These are phyloP conservation scores for Tipula lateralis DNA, from an alignment of 2,888 invertebrate genomes.

Conservation along the genomic window DNA sequence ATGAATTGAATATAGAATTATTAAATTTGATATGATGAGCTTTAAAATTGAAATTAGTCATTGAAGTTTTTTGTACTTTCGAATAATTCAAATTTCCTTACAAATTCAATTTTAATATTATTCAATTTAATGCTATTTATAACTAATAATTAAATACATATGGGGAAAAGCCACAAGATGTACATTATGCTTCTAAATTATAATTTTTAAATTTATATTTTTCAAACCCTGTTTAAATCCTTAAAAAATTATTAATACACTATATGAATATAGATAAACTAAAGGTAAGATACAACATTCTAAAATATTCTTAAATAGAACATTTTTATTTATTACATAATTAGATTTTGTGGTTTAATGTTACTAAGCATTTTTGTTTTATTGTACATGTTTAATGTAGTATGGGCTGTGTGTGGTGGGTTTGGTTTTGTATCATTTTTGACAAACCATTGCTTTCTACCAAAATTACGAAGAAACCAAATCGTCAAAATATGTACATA, in stretches of 20 bases:
- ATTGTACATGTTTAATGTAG: too few species aligned
- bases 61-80: background rate
- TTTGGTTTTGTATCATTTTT: background rate
- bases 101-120: background rate
- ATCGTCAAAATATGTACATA: too few species aligned
- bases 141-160: background rate
- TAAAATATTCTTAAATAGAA: background rate
- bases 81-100: background rate
- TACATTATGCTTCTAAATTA: too few species aligned
- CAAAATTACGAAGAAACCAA: background rate
- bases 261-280: too few species aligned
- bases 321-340: background rate
- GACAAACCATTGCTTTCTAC: background rate
- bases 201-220: too few species aligned
- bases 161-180: too few species aligned
- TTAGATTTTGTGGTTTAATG: background rate
- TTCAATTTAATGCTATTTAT: background rate
- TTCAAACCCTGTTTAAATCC: too few species aligned
- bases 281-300: too few species aligned
- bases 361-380: background rate
- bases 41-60: background rate
- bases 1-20: background rate
- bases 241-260: background rate
- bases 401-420: background rate
- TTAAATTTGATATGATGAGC: background rate